A percentile compares a stretch with the other conserved stretches of the same genome.
phyloP scores from a whole-genome alignment of 2,113 vertebrate genomes.

The Corythoichthys haematopterus region DNA sequence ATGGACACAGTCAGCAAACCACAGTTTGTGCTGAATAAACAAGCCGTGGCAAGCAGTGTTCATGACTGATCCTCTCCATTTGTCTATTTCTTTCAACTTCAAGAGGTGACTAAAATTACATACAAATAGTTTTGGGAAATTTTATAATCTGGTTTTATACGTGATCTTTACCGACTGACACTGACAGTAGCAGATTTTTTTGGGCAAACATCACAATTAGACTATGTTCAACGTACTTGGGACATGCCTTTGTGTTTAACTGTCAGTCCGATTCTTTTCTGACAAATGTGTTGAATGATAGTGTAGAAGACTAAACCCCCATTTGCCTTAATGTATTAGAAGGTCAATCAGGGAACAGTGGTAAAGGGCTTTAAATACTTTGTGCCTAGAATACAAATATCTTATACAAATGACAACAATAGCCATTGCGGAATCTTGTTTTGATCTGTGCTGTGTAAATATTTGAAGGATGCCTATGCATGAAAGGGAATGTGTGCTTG shows the following conservation, averaged over 20 bases:
- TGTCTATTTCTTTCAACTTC: background rate
- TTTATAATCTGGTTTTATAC: no score
- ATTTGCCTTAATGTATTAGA: background rate
- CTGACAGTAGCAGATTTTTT: background rate
- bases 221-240: background rate
- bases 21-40: background rate
- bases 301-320: background rate
- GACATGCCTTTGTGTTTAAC: background rate
- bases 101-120: background rate
- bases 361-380: background rate
- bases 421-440: background rate
- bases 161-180: no score
- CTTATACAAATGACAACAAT: background rate
- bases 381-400: background rate
- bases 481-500: constrained; percentile 11
- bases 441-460: background rate
- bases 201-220: background rate
- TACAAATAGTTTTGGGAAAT: background rate
- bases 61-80: background rate
- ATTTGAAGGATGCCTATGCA: constrained; percentile 6
- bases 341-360: background rate
- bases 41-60: background rate
- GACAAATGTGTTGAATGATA: background rate
- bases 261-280: background rate
- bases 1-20: background rate